Base-by-base conservation (phyloP, 2,113 vertebrate species). In the Copsychus sechellarum region DNA sequence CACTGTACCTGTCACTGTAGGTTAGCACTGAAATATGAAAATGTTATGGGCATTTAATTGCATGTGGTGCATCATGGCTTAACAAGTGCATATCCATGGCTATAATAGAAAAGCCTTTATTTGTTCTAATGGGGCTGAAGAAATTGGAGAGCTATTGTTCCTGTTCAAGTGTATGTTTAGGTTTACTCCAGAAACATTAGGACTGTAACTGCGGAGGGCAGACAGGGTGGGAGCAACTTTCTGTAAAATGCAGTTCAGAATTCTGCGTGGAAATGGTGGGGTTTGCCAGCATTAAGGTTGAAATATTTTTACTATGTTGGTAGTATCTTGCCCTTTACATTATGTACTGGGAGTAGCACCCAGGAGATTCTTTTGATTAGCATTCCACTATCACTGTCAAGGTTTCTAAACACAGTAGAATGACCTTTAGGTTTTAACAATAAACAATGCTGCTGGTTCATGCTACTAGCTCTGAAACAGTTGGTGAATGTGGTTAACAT, bases 361-460 rank as follows among this genome's bases (percentile, higher is more conserved):
- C 69, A 88, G 65, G 60, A 77, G 86, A 79, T 78, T 78, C 73
- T 85, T 93, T 93, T 95, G 56, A 72, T 94, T 94, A 86, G 56
- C 13, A 6, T 92, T 96, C 56, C 56, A 11, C 45, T 87, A 38
- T 92, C n/a, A 8, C 21, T 83, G 5, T 92, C 29, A 86, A 61
- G 79, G 48, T 89, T 94, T 94, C 87, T 91, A 95, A 96, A 95
- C 66, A 74, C 69, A 77, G 87, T 53, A 67, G 36, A 83, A 60
- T 71, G 92, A 87, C 93, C 92, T 92, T 91, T 90, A 66, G 25
- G 42, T 54, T 91, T 80, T 51, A 74, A 74, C 70, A 79, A 61
- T 86, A 71, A 92, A 73, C 87, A 88, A 34, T 94, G 72, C 42
- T 47, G 34, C 67, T 65, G 45, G 82, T 91, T 90, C 24, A 34